phyloP scores from a whole-genome alignment of 2,888 invertebrate species.

The Teleogryllus oceanicus region DNA sequence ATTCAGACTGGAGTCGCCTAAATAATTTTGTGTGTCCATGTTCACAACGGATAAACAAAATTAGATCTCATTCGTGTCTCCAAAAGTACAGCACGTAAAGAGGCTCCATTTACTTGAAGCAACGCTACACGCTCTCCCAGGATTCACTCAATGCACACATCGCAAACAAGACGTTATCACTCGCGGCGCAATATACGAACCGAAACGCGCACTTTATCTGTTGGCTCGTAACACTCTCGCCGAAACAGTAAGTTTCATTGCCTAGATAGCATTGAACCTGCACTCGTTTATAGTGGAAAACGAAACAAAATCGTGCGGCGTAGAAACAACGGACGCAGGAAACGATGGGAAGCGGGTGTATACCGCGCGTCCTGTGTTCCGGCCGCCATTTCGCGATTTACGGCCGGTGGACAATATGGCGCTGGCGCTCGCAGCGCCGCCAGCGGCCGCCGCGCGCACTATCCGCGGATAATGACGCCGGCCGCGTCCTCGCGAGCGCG shows the following conservation, averaged over 20 bases:
- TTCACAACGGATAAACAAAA: too few relatives aligned
- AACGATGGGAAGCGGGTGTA: background rate
- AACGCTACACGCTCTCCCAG: too few relatives aligned
- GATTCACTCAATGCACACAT: too few relatives aligned
- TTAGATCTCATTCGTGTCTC: too few relatives aligned
- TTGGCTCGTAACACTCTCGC: background rate
- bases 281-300: background rate
- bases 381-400: background rate
- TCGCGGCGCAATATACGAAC: too few relatives aligned
- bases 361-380: background rate
- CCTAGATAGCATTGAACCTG: constrained; percentile 2
- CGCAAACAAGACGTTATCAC: too few relatives aligned
- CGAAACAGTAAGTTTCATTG: background rate
- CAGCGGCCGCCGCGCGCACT: background rate
- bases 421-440: background rate
- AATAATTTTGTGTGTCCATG: too few relatives aligned
- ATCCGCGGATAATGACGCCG: background rate
- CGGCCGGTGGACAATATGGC: background rate
- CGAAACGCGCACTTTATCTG: background rate
- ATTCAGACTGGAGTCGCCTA: too few relatives aligned
- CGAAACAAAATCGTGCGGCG: background rate
- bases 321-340: background rate
- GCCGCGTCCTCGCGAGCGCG: background rate
- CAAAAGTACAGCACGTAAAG: too few relatives aligned
- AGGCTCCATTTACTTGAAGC: too few relatives aligned